These are phyloP conservation scores for Sycophaga agraensis DNA, from an alignment of 1,140 invertebrate species.

Conservation along the genomic window DNA sequence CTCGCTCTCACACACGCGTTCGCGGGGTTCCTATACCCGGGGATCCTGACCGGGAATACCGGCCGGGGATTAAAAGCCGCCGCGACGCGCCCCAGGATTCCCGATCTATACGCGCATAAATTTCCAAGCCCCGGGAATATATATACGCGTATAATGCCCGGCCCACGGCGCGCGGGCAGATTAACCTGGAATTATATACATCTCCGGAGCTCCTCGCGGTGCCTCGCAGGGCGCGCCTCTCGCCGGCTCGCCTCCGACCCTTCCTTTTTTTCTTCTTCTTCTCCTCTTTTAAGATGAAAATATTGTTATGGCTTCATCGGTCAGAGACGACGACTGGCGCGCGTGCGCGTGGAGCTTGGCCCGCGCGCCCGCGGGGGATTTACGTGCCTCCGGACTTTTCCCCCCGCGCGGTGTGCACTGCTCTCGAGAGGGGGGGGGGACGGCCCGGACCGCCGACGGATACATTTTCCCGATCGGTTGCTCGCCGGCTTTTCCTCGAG, in stretches of 20 bases:
- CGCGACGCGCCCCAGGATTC: background rate
- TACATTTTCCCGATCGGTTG: too few species aligned
- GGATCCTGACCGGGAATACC: slow-evolving; percentile 18
- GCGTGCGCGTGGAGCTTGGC: background rate
- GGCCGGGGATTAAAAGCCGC: slow-evolving; percentile 10
- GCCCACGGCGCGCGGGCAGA: background rate
- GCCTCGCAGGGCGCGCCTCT: background rate
- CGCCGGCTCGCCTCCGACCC: background rate
- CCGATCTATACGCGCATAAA: slow-evolving; percentile 11
- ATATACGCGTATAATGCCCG: background rate
- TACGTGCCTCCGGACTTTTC: background rate
- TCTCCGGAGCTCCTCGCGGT: too few species aligned
- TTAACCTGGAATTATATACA: slow-evolving; percentile 21
- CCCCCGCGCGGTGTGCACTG: background rate
- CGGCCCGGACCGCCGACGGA: too few species aligned
- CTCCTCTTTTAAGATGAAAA: slow-evolving; percentile 16
- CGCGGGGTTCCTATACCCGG: too few species aligned
- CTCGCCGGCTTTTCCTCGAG: too few species aligned
- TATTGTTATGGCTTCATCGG: slow-evolving; percentile 28
- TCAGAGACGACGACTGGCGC: background rate
- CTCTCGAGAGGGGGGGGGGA: background rate
- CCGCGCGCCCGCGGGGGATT: background rate
- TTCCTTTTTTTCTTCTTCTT: background rate
- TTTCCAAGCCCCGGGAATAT: slow-evolving; percentile 4
- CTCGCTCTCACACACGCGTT: background rate